Evolutionary conservation across 2,797 vertebrate genomes (phyloP), one percentile per base, ranked within the genome.

Genomic region (Anguilla anguilla): DNA sequence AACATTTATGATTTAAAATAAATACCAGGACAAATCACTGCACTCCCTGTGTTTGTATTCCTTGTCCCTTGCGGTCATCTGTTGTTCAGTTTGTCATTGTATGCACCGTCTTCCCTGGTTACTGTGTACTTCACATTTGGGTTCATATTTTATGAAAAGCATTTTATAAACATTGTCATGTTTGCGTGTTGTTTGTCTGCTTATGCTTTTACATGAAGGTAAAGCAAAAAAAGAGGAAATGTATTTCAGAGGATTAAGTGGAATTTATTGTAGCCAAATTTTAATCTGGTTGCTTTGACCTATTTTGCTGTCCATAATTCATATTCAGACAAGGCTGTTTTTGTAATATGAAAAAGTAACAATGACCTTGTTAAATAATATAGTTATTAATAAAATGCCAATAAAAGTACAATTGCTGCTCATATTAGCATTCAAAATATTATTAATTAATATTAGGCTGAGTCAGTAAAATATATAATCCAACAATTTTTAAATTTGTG

Each of bases 161-260:
- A 11, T 83, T 49, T 1, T 69, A 81, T 69, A 43, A 59, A 77
- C 7, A 6, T 53, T 82, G 49, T 19, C 43, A 82, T 10, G 64
- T 55, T 84, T 53, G 53, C 15, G 53, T 9, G 53, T 13, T 53
- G 3, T 49, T 28, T 57, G 87, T 53, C 72, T 72, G 69, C 25
- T n/a, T 55, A 43, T 46, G 53, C 35, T 86, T 87, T 72, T 43
- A 9, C n/a, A 28, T 31, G 57, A 67, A 39, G 25, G 31, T 28
- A n/a, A 59, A 51, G n/a, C n/a, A 69, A 84, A 51, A n/a, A 49
- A 77, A 43, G 15, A 77, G 15, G 25, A 28, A 49, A 51, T 57
- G 74, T 49, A 83, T 86, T 84, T 86, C 86, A 87, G 86, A 87
- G 85, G 88, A 88, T 88, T 90, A 90, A 6, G 74, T 89, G 83